Conservation (phyloP, 1,140 invertebrate genomes). For the Drosophila bocki region DNA sequence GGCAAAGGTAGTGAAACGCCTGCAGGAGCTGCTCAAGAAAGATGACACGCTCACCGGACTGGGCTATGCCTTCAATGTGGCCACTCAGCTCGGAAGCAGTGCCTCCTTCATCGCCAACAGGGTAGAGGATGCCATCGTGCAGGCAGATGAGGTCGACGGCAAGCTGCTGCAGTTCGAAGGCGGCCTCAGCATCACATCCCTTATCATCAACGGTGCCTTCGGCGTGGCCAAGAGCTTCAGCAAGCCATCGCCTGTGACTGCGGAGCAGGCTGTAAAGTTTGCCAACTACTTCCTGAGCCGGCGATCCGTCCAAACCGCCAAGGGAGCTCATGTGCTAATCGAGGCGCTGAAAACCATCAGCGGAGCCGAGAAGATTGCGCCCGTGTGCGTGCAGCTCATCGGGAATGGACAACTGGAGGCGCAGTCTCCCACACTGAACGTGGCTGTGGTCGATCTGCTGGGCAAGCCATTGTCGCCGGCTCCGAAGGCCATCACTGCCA, state of each 20-base stretch:
- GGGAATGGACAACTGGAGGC: slow-evolving; percentile 90
- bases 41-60: slow-evolving; percentile 91
- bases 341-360: slow-evolving; percentile 89
- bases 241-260: slow-evolving; percentile 90
- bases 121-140: slow-evolving; percentile 95
- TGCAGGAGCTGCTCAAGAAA: slow-evolving; percentile 90
- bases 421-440: slow-evolving; percentile 89
- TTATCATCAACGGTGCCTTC: slow-evolving; percentile 86
- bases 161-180: slow-evolving; percentile 97
- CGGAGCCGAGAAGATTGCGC: slow-evolving; percentile 84
- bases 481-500: slow-evolving; percentile 60
- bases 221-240: slow-evolving; percentile 90
- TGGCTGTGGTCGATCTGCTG: slow-evolving; percentile 94
- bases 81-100: slow-evolving; percentile 88
- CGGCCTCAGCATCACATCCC: slow-evolving; percentile 88
- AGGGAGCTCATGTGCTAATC: slow-evolving; percentile 92
- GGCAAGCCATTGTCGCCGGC: slow-evolving; percentile 88
- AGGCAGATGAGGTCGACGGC: slow-evolving; percentile 97
- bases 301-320: slow-evolving; percentile 93
- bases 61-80: slow-evolving; percentile 93
- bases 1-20: slow-evolving; percentile 87
- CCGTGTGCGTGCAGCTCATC: slow-evolving; percentile 92
- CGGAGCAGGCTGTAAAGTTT: slow-evolving; percentile 95
- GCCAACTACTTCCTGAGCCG: slow-evolving; percentile 96
- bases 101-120: slow-evolving; percentile 91